phyloP scores from a whole-genome alignment of 2,113 vertebrate species.

The Cebidichthys violaceus region DNA sequence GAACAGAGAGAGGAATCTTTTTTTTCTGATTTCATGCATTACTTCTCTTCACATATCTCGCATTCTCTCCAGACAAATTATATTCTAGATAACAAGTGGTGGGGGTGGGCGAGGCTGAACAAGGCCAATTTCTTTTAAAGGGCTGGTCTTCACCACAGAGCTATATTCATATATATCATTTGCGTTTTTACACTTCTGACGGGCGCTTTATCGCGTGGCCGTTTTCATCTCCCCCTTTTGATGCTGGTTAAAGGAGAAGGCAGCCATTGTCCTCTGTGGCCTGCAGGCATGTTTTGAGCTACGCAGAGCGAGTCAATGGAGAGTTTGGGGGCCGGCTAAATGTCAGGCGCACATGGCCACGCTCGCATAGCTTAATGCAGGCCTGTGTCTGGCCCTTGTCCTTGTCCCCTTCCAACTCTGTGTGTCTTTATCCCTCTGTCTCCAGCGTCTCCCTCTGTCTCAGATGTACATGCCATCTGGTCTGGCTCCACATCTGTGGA shows the following conservation, averaged over 20 bases:
- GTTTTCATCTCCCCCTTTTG: conserved; percentile 87
- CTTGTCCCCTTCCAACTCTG: conserved; percentile 62
- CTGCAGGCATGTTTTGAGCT: conserved; percentile 87
- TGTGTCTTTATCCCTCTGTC: conserved; percentile 76
- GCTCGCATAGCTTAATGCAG: conserved; percentile 86
- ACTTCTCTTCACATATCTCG: conserved; percentile 59
- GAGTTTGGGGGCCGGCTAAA: conserved; percentile 87
- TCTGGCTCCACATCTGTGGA: conserved; percentile 82
- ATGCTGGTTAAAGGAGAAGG: conserved; percentile 89
- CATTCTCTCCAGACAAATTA: conserved; percentile 68
- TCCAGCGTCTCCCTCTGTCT: conserved; percentile 74
- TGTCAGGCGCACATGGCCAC: conserved; percentile 87
- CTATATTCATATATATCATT: conserved; percentile 88
- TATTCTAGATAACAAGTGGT: conserved; percentile 54
- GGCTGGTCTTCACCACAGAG: conserved; percentile 70
- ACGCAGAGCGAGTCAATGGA: conserved; percentile 79
- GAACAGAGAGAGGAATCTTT: conserved; percentile 59
- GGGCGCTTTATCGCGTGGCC: conserved; percentile 81
- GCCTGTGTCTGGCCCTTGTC: conserved; percentile 83
- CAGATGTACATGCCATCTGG: conserved; percentile 78
- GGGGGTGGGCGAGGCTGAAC: conserved; percentile 52
- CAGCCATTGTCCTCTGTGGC: conserved; percentile 88
- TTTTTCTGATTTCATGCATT: conserved; percentile 54
- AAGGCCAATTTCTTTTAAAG: conserved; percentile 77
- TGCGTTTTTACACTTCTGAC: conserved; percentile 87